phyloP scores from a whole-genome alignment of 30 jellyfish, hydroid and myxozoan genomes.

The Cassiopea andromeda region DNA sequence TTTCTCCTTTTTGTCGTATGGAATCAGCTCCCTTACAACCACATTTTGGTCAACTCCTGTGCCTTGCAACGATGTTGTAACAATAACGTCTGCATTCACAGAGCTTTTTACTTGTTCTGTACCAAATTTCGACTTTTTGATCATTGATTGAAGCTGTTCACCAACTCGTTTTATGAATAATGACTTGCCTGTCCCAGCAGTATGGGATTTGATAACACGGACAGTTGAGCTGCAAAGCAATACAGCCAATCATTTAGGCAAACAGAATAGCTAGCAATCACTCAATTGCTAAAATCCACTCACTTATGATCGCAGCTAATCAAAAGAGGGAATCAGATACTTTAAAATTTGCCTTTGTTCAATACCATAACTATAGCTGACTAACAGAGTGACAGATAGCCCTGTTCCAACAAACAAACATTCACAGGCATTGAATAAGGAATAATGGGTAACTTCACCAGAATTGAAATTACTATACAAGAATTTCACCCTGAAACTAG shows the following conservation, averaged over 20 bases:
- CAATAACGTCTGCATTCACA: slow-evolving; percentile 19
- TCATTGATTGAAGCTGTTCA: slow-evolving; percentile 12
- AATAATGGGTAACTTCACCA: no score
- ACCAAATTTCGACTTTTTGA: slow-evolving; percentile 10
- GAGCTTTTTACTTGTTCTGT: slow-evolving; percentile 24
- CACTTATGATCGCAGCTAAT: not conserved
- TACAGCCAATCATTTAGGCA: not conserved
- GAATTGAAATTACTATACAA: no score
- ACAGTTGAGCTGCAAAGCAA: slow-evolving; percentile 50
- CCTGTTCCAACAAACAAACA: no score
- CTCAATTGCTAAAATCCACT: no score
- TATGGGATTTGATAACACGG: slow-evolving; percentile 71
- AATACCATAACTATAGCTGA: no score
- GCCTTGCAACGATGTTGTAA: slow-evolving; percentile 77
- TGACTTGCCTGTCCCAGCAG: slow-evolving; percentile 85
- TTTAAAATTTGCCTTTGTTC: no score
- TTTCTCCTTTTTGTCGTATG: slow-evolving; percentile 52
- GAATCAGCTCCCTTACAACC: slow-evolving; percentile 51
- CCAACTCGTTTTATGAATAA: slow-evolving; percentile 37
- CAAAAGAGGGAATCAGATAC: not conserved
- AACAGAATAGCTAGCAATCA: not conserved
- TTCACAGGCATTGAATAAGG: no score
- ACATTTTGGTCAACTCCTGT: slow-evolving; percentile 51
- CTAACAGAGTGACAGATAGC: no score
- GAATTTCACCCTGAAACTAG: no score